Base-by-base conservation (phyloP, 2,113 vertebrate genomes). In the Zosterops lateralis region DNA sequence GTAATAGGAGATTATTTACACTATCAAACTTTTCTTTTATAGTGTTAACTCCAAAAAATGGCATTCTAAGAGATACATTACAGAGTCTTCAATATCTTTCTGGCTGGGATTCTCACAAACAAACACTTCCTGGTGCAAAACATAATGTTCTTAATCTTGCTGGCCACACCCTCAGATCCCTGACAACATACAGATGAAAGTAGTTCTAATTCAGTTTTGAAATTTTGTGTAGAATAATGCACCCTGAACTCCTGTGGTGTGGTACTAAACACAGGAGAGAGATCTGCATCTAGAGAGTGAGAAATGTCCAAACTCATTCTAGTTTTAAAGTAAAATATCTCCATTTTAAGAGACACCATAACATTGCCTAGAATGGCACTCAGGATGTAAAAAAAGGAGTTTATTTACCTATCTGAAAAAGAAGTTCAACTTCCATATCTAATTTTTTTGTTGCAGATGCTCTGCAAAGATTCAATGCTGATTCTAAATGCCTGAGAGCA, bases 391-490 rank as follows among this genome's bases (percentile, higher is more conserved):
- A 70, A 65, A 58, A 5, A 50, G 31, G 40, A n/a, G 21, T 77
- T 54, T 58, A 56, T 83, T 92, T 89, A 98, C 98, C 98, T 97
- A 97, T 98, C 72, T 97, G 97, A 96, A 98, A 98, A 44, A 99
- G 97, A 48, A 98, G 94, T 84, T 99, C 98, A 31, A 97, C 97
- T 96, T 98, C 98, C 71, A 99, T 88, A 81, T 98, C 97, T 26
- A 53, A 3, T 44, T 98, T 96, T 91, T 92, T 94, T 79, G n/a
- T 93, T 44, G 97, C 96, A 29, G 97, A 95, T 51, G 61, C 53
- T 89, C 84, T 96, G 79, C 97, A 98, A 50, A 99, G 97, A 36
- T 83, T 84, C 91, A 98, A 13, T 22, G 98, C 98, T 48, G 90
- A 92, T 58, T 97, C 96, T 70, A 98, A 96, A 64, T 97, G 89